Evolutionary conservation across 2,113 vertebrate genomes (phyloP).

Genomic region (Perca flavescens): DNA sequence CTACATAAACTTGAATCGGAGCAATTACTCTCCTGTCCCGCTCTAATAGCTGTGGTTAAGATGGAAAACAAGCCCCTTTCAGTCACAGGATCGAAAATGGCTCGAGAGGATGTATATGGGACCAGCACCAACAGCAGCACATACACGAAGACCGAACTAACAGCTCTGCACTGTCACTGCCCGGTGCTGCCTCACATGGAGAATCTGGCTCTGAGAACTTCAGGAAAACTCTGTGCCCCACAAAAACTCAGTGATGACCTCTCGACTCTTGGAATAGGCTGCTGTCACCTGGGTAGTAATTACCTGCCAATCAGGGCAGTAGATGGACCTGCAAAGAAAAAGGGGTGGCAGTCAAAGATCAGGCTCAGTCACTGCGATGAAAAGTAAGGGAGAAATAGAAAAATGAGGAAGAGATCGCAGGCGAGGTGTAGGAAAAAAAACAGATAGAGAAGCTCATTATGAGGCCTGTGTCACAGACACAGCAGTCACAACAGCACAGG

Average conservation of each 20-base stretch:
- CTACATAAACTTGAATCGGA: slow-evolving; percentile 32
- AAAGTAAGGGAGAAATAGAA: slow-evolving; percentile 8
- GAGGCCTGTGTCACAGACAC: slow-evolving; percentile 63
- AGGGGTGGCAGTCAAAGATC: slow-evolving; percentile 62
- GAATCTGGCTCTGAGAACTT: slow-evolving; percentile 32
- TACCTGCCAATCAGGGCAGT: slow-evolving; percentile 76
- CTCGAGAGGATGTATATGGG: slow-evolving; percentile 38
- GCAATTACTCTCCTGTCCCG: slow-evolving; percentile 33
- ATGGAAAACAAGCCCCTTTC: slow-evolving; percentile 40
- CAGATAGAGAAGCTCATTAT: slow-evolving; percentile 64
- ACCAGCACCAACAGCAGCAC: slow-evolving; percentile 34
- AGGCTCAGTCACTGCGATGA: slow-evolving; percentile 26
- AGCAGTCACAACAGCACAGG: slow-evolving; percentile 63
- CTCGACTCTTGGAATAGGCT: slow-evolving; percentile 67
- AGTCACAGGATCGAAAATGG: slow-evolving; percentile 58
- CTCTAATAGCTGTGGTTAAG: slow-evolving; percentile 57
- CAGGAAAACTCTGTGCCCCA: slow-evolving; percentile 29
- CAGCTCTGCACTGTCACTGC: slow-evolving; percentile 28
- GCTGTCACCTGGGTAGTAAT: slow-evolving; percentile 77
- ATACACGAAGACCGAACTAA: slow-evolving; percentile 15
- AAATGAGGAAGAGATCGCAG: slow-evolving; percentile 30
- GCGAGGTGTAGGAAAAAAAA: slow-evolving; percentile 6
- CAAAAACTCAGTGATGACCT: slow-evolving; percentile 57
- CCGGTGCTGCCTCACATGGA: slow-evolving; percentile 32
- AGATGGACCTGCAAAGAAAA: slow-evolving; percentile 51